Percentiles rank a stretch among this genome's conserved stretches.
Conservation (phyloP, 1,140 invertebrate species). For the Cylas formicarius region DNA sequence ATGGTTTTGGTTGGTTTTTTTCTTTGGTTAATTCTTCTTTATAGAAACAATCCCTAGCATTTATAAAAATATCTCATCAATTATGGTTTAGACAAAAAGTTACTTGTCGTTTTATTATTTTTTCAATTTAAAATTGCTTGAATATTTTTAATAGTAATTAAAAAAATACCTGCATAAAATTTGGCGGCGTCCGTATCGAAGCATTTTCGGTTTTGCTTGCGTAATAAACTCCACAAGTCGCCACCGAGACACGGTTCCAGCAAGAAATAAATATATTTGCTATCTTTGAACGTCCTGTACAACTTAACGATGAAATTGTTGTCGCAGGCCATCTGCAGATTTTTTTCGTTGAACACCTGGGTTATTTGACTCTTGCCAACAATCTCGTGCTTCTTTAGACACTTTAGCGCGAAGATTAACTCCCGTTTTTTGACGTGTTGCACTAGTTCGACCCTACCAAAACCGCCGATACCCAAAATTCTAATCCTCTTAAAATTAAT, state of each 20-base stretch:
- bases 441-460: constrained; percentile 83
- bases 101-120: no score
- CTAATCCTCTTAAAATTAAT: constrained; percentile 73
- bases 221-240: constrained; percentile 92
- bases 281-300: constrained; percentile 89
- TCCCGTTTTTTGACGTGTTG: constrained; percentile 52
- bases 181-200: constrained; percentile 80
- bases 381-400: constrained; percentile 87
- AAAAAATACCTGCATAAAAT: constrained; percentile 56
- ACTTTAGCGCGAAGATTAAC: constrained; percentile 80
- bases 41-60: no score
- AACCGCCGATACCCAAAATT: constrained; percentile 88
- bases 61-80: no score
- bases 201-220: constrained; percentile 60
- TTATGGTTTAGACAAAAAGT: no score
- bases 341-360: constrained; percentile 74
- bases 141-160: no score
- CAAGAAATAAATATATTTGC: constrained; percentile 93
- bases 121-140: no score
- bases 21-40: no score
- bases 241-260: constrained; percentile 96
- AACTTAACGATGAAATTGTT: constrained; percentile 54
- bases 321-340: constrained; percentile 75
- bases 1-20: no score
- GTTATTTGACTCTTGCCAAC: constrained; percentile 91